A percentile compares a stretch with the other conserved stretches of the same genome.
These are phyloP conservation scores for Ophion obscuratus DNA, from an alignment of 2,888 invertebrate species.

Conservation along the genomic window DNA sequence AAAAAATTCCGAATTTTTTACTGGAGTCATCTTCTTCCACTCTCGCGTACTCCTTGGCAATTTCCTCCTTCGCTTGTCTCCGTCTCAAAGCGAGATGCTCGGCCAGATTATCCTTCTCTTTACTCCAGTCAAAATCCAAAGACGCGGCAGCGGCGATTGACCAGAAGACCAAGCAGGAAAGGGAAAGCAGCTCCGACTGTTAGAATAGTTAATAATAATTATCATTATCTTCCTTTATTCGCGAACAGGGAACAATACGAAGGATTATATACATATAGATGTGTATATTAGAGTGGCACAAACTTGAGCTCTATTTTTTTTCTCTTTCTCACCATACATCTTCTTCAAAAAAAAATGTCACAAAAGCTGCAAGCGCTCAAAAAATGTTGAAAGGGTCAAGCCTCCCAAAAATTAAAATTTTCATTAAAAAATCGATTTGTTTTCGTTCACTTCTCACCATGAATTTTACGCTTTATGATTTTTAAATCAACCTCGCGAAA, in stretches of 20 bases:
- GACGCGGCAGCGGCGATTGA: background rate
- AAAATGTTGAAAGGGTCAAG: too few relatives aligned
- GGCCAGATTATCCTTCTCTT: constrained; percentile 23
- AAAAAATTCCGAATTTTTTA: constrained; percentile 13
- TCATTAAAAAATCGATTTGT: too few relatives aligned
- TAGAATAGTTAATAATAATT: background rate
- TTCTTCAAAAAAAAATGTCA: too few relatives aligned
- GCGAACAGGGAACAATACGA: background rate
- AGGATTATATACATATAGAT: background rate
- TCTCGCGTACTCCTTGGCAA: constrained; percentile 68
- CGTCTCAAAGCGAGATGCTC: constrained; percentile 68
- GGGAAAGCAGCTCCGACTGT: background rate
- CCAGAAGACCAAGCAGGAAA: constrained; percentile 5
- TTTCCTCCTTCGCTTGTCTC: constrained; percentile 70
- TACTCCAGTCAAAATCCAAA: background rate
- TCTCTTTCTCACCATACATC: too few relatives aligned
- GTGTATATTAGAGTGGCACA: too few relatives aligned
- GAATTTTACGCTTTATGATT: too few relatives aligned
- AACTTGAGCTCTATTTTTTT: too few relatives aligned
- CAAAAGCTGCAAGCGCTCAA: too few relatives aligned
- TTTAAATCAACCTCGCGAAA: too few relatives aligned
- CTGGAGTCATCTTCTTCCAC: constrained; percentile 41
- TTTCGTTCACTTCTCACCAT: too few relatives aligned
- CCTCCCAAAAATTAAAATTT: too few relatives aligned
- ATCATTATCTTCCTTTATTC: background rate